Base-by-base conservation (phyloP, 2,797 vertebrate genomes). In the Sarcoramphus papa region DNA sequence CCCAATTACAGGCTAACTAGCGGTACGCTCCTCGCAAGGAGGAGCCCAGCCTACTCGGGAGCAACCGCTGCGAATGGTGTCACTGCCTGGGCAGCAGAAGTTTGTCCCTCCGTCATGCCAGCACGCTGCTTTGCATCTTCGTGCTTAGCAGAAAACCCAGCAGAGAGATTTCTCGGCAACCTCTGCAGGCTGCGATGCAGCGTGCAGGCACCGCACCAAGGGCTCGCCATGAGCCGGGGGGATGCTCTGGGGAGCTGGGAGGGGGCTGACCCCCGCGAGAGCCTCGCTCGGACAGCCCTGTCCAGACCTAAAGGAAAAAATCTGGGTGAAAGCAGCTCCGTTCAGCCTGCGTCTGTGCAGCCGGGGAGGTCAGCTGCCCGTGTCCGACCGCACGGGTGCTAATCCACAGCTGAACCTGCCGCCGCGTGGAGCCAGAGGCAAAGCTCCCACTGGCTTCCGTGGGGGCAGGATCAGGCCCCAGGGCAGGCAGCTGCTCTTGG, bases 191-290 rank as follows among this genome's bases (percentile, higher is more conserved):
- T 43, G 43, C 5, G 8, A 19, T 14, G n/a, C 40, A 24, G 27
- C 2, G 0, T 7, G 10, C 54, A n/a, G 64, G 50, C 57, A 37
- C 14, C 0, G 2, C 33, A 22, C 47, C 1, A 2, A 60, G 45
- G 3, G 6, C 23, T 30, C 4, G 0, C 30, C 2, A 1, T 7
- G 20, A 60, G 20, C 24, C 4, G 0, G 7, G 30, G 10, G 23
- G 30, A 25, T 25, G 56, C 48, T 43, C 48, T 2, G 21, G 31
- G 24, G 35, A 69, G 41, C 22, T 67, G 68, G 53, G 51, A 59
- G 12, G 19, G 27, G 21, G 18, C 28, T 28, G 43, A 59, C 3
- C 18, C 25, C 19, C 1, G 1, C 3, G 11, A 69, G n/a, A 60
- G 6, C 47, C n/a, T 74, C 0, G 0, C 48, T 57, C 15, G 2